Conservation (phyloP, 1,140 invertebrate genomes). For the Drosophila ercepeae region DNA sequence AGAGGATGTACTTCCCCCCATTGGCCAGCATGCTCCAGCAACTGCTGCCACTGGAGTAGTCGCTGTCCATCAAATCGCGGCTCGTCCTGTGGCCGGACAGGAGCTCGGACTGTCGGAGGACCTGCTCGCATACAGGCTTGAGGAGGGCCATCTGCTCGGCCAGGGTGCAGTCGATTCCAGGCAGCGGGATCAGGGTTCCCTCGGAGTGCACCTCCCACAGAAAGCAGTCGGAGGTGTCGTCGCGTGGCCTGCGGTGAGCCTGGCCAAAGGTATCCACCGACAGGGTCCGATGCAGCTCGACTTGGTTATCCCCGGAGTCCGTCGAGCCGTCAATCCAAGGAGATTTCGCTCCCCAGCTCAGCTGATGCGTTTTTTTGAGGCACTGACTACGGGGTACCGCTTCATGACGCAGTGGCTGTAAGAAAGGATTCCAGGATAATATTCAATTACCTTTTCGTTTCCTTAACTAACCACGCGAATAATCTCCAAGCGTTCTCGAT, state of each 20-base stretch:
- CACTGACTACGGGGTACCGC: background rate
- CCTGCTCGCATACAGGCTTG: background rate
- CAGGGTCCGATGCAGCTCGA: background rate
- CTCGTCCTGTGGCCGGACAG: background rate
- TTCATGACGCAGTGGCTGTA: background rate
- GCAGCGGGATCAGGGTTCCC: background rate
- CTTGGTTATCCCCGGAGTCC: background rate
- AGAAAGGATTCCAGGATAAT: background rate
- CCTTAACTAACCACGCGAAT: background rate
- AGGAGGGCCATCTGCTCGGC: slow-evolving; percentile 8
- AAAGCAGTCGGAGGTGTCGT: background rate
- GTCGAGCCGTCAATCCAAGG: too few species aligned
- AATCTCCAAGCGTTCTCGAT: background rate
- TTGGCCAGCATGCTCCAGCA: background rate
- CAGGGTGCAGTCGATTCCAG: background rate
- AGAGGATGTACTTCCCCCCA: background rate
- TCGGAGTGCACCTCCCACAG: slow-evolving; percentile 5
- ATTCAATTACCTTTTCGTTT: too few species aligned
- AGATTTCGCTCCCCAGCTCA: too few species aligned
- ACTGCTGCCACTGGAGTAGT: background rate
- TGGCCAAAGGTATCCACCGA: background rate
- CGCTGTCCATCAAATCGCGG: background rate
- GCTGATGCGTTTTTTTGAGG: background rate
- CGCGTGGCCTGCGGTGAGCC: background rate
- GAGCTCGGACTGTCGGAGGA: background rate